These are phyloP conservation scores for Morus bassanus DNA, from an alignment of 2,797 vertebrate genomes.

Conservation along the genomic window DNA sequence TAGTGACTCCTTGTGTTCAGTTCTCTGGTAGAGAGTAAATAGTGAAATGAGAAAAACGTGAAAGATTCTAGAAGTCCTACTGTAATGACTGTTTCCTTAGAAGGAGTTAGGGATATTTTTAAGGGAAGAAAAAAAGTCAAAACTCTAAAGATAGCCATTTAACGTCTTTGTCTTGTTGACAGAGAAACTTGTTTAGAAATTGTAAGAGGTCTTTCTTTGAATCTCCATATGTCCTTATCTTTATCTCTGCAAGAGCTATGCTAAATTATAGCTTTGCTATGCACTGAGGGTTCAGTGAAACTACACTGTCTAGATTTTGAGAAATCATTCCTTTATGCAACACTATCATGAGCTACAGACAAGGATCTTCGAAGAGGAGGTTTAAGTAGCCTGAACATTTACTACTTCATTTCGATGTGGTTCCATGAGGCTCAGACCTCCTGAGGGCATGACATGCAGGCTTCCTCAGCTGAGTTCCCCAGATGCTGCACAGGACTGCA, in stretches of 20 bases:
- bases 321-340: neutral
- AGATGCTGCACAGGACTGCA: neutral
- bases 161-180: neutral
- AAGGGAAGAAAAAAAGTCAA: neutral
- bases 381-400: neutral
- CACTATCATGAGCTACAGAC: neutral
- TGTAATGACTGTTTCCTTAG: neutral
- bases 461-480: neutral
- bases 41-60: neutral
- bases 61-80: neutral
- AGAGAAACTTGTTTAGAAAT: neutral
- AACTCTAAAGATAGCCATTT: neutral
- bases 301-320: neutral
- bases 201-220: neutral
- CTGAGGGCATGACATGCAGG: neutral
- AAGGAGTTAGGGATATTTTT: neutral
- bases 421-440: neutral
- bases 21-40: neutral
- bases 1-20: neutral
- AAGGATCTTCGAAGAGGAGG: neutral
- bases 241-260: neutral
- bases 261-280: neutral
- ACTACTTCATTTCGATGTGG: accelerated
- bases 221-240: neutral
- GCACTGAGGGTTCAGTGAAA: neutral